These are phyloP conservation scores for Erpetoichthys calabaricus DNA, from an alignment of 2,797 vertebrate genomes.

Conservation along the genomic window DNA sequence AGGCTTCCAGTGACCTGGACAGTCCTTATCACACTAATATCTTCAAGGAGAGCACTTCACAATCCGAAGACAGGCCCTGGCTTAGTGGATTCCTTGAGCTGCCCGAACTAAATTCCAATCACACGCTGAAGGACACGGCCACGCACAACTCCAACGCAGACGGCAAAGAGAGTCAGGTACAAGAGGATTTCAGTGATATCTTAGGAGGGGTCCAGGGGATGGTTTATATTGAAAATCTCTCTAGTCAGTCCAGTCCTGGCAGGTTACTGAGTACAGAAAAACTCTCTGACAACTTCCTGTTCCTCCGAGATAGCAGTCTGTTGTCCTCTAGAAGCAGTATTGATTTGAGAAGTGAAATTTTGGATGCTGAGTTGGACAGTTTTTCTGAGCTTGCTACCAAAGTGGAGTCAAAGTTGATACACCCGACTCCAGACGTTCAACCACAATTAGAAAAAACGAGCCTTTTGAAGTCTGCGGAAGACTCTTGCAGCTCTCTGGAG, in stretches of 20 bases:
- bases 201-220: slow-evolving; percentile 41
- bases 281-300: slow-evolving; percentile 69
- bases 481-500: slow-evolving; percentile 28
- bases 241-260: slow-evolving; percentile 30
- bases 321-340: slow-evolving; percentile 32
- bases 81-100: slow-evolving; percentile 53
- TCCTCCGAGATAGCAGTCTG: slow-evolving; percentile 73
- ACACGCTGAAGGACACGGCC: slow-evolving; percentile 19
- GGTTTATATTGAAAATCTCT: slow-evolving; percentile 29
- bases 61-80: slow-evolving; percentile 52
- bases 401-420: slow-evolving; percentile 42
- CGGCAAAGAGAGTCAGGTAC: slow-evolving; percentile 12
- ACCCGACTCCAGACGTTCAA: slow-evolving; percentile 20
- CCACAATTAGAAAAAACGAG: slow-evolving; percentile 3
- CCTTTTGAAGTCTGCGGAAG: slow-evolving; percentile 34
- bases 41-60: slow-evolving; percentile 55
- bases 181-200: slow-evolving; percentile 37
- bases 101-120: slow-evolving; percentile 50
- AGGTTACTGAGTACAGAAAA: slow-evolving; percentile 53
- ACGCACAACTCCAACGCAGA: slow-evolving; percentile 16
- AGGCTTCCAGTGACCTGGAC: slow-evolving; percentile 50
- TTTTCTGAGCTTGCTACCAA: slow-evolving; percentile 41
- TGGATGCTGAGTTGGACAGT: slow-evolving; percentile 34
- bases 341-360: slow-evolving; percentile 36
- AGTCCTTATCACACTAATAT: slow-evolving; percentile 68